Percentiles rank a stretch among this genome's conserved stretches.
phyloP scores from a whole-genome alignment of 2,113 vertebrate genomes.

The Syrrhaptes paradoxus region DNA sequence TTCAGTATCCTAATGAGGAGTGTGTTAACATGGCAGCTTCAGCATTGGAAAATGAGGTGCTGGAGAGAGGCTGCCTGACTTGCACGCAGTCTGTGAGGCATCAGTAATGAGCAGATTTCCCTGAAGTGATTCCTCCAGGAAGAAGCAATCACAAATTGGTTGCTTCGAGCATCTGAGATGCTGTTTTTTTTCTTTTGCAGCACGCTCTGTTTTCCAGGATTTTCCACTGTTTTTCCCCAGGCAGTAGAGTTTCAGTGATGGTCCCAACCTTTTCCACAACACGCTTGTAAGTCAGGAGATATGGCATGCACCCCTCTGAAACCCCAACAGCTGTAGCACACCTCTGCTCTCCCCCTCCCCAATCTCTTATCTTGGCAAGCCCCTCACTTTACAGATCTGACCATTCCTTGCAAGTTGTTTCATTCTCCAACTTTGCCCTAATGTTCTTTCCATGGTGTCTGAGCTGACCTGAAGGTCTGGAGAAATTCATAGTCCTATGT shows the following conservation, averaged over 20 bases:
- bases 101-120: neutral
- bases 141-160: neutral
- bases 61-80: neutral
- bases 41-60: neutral
- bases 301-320: neutral
- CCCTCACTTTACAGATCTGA: neutral
- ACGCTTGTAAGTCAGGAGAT: neutral
- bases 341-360: neutral
- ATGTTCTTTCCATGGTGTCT: neutral
- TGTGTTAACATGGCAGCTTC: neutral
- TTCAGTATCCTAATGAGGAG: neutral
- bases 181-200: neutral
- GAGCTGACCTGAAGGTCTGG: neutral
- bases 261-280: neutral
- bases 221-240: neutral
- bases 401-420: neutral
- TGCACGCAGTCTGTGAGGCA: neutral
- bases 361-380: neutral
- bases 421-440: neutral
- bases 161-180: neutral
- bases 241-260: neutral
- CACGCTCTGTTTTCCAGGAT: neutral
- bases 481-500: neutral
- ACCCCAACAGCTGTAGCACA: neutral
- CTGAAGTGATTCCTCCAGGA: neutral